Base-by-base conservation (phyloP, 1,140 invertebrate species). In the Chionoecetes opilio region DNA sequence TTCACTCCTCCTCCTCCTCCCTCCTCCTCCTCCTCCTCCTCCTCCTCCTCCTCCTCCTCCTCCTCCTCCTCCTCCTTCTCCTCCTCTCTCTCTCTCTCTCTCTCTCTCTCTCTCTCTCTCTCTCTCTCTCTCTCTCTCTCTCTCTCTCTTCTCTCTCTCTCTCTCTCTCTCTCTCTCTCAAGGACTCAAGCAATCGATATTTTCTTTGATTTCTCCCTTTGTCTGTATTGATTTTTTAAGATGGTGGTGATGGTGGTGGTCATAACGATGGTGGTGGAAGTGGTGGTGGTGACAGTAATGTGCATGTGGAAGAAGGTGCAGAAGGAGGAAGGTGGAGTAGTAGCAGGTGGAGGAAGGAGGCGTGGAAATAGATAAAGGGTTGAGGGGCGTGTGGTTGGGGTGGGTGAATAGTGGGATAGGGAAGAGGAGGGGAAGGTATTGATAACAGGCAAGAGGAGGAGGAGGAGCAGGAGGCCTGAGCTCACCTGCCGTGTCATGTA, bases 151-250 rank as follows among this genome's bases (percentile, higher is more conserved):
- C 46, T 6, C 6, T 34, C 34, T 17, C 26, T 2, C 6, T 31
- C 3, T 35, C 32, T 29, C 3, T 14, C 63, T 35, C 53, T 32
- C n/a, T 17, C 91, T 46, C 37, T 6, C 89, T 46, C 38, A n/a
- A 87, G 37, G n/a, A 26, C 46, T 91, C 89, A 37, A 75, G n/a
- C 63, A 75, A 75, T 75, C 63, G 63, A 75, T 75, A 75, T 75
- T 88, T 41, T 17, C 86, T 88, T 35, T 35, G 34, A 38, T 35
- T 35, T 35, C 86, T 88, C 34, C 32, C 86, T 88, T 41, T 88
- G 34, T 35, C 32, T 35, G 21, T 37, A 35, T 35, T 35, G 34
- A 35, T 88, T 41, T 35, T 35, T 35, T 9, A 75, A 21, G 21
- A 75, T 75, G 53, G 21, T 75, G 63, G n/a, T 75, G 26, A 21